These are phyloP conservation scores for Machimus atricapillus DNA, from an alignment of 2,888 invertebrate genomes.

Conservation along the genomic window DNA sequence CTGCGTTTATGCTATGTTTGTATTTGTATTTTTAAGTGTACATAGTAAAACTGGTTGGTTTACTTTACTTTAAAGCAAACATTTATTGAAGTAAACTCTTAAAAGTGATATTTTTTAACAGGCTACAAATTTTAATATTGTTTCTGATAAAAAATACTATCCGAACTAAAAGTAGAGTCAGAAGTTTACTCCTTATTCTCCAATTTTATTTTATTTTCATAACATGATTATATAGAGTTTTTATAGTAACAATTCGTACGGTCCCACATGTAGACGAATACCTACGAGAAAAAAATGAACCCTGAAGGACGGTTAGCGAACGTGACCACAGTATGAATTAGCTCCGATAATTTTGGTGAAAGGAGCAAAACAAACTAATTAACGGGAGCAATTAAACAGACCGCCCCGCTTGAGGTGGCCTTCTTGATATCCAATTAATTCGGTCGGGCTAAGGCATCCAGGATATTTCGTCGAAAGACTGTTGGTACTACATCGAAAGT, in stretches of 20 bases:
- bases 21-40: too few species aligned
- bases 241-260: not conserved
- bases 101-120: too few species aligned
- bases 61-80: too few species aligned
- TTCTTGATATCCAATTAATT: constrained; percentile 12
- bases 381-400: constrained; percentile 44
- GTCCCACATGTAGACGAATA: not conserved
- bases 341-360: constrained; percentile 9
- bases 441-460: not conserved
- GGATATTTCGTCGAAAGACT: not conserved
- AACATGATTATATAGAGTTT: not conserved
- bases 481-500: not conserved
- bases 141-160: too few species aligned
- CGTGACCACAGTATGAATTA: constrained; percentile 43
- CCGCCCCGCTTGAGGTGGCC: not conserved
- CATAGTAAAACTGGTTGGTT: too few species aligned
- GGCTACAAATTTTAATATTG: too few species aligned
- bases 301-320: not conserved
- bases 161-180: too few species aligned
- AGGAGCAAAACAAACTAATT: constrained; percentile 45
- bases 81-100: too few species aligned
- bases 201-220: not conserved
- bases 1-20: too few species aligned
- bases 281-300: not conserved
- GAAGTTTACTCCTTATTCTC: not conserved